A percentile compares a stretch with the other conserved stretches of the same genome.
phyloP scores from a whole-genome alignment of 2,113 vertebrate species.

The Heterotis niloticus region DNA sequence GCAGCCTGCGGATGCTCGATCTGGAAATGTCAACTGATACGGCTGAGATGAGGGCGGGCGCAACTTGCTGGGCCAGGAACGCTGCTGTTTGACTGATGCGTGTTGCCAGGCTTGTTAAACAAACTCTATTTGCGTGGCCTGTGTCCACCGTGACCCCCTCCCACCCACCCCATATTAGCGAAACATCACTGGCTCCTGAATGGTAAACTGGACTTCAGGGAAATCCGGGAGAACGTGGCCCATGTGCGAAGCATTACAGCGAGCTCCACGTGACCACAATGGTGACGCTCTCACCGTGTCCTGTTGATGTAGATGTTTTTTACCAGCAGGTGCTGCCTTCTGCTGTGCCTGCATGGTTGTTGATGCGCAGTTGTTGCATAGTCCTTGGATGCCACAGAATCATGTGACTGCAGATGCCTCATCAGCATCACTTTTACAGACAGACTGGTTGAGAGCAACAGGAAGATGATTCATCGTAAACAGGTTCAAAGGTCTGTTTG shows the following conservation, averaged over 20 bases:
- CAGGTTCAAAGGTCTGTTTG: not conserved
- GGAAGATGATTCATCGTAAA: not conserved
- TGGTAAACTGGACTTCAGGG: not conserved
- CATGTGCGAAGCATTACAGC: not conserved
- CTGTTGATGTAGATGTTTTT: too few species aligned
- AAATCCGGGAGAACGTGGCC: not conserved
- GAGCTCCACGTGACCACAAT: not conserved
- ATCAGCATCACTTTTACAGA: too few species aligned
- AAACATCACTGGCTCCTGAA: slow-evolving; percentile 2
- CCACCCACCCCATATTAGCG: not conserved
- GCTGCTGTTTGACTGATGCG: not conserved
- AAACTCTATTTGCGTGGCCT: not conserved
- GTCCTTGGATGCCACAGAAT: too few species aligned
- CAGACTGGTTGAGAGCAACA: too few species aligned
- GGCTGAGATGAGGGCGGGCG: not conserved
- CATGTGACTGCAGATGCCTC: too few species aligned
- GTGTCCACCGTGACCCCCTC: not conserved
- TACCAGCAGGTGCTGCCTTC: too few species aligned
- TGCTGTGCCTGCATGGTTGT: too few species aligned
- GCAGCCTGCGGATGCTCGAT: not conserved
- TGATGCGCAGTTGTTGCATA: too few species aligned
- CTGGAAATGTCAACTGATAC: slow-evolving; percentile 21
- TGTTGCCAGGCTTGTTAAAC: not conserved
- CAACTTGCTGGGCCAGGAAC: not conserved
- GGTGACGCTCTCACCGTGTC: too few species aligned